Evolutionary conservation across 2,113 vertebrate species (phyloP).

Genomic region (Cyanoliseus patagonus): DNA sequence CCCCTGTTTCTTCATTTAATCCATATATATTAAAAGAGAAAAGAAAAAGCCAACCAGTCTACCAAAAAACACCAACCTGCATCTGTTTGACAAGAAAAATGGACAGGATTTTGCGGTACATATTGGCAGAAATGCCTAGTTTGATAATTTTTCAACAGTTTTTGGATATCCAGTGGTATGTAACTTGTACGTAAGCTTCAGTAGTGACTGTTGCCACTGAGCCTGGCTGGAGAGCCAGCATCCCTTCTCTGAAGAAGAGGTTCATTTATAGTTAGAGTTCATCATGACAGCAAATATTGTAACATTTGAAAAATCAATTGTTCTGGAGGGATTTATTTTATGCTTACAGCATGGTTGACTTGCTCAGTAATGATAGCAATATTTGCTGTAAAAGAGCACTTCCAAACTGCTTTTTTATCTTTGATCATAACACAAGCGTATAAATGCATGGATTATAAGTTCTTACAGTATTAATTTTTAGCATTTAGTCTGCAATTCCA

Average conservation of each 20-base stretch:
- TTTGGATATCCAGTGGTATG: background rate
- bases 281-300: background rate
- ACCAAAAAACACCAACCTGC: background rate
- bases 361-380: background rate
- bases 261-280: background rate
- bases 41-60: background rate
- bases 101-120: background rate
- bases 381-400: background rate
- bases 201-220: background rate
- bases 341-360: background rate
- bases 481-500: background rate
- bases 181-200: background rate
- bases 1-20: background rate
- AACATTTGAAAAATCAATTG: background rate
- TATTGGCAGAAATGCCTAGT: background rate
- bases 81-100: background rate
- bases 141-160: background rate
- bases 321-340: background rate
- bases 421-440: background rate
- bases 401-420: background rate
- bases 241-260: background rate
- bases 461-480: background rate
- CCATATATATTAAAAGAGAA: background rate
- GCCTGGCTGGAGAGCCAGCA: background rate
- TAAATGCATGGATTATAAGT: background rate